phyloP scores from a whole-genome alignment of 2,888 invertebrate species.

The Pheosia gnoma region DNA sequence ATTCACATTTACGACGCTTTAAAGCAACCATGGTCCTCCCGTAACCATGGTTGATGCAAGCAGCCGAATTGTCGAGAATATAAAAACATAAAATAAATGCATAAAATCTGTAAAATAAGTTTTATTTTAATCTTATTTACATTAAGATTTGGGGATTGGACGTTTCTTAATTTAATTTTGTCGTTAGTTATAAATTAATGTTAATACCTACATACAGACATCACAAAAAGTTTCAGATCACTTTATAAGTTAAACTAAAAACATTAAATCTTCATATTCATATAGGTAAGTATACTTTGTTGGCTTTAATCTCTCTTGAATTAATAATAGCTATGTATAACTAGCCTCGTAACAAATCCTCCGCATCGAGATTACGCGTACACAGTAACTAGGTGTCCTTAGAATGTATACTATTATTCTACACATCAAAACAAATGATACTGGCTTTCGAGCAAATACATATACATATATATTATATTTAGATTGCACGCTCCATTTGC shows the following conservation, averaged over 20 bases:
- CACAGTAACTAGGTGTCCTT: not conserved
- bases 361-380: not conserved
- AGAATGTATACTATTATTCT: not conserved
- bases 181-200: too few relatives aligned
- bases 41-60: too few relatives aligned
- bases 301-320: not conserved
- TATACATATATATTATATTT: slow-evolving; percentile 1
- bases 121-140: too few relatives aligned
- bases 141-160: too few relatives aligned
- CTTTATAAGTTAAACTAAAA: not conserved
- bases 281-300: not conserved
- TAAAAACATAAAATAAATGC: too few relatives aligned
- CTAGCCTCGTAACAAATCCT: not conserved
- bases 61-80: too few relatives aligned
- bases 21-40: too few relatives aligned
- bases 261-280: not conserved
- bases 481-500: not conserved
- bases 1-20: too few relatives aligned
- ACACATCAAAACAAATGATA: not conserved
- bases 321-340: not conserved
- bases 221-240: too few relatives aligned
- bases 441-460: not conserved
- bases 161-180: too few relatives aligned
- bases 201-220: too few relatives aligned
- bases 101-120: too few relatives aligned